phyloP scores from a whole-genome alignment of 2,113 vertebrate species.

The Notothenia rossii region DNA sequence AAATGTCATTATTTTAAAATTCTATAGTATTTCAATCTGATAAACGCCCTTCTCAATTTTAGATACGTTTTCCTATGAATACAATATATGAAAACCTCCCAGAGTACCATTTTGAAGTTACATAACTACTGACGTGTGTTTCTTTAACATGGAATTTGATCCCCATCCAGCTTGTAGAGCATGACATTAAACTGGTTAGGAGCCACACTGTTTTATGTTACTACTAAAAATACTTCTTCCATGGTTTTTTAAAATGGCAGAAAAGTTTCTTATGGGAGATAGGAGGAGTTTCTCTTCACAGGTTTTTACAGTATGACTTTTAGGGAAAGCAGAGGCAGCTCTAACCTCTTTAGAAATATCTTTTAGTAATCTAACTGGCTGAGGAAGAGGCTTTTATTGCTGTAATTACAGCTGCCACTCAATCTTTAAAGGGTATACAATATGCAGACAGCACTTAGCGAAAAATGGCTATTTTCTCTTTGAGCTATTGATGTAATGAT shows the following conservation, averaged over 20 bases:
- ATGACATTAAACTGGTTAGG: slow-evolving; percentile 44
- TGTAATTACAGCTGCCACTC: slow-evolving; percentile 25
- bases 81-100: neutral
- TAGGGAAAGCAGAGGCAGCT: slow-evolving; percentile 13
- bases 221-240: slow-evolving; percentile 24
- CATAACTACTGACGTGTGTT: neutral
- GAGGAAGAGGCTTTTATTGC: neutral
- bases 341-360: slow-evolving; percentile 1
- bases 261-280: slow-evolving; percentile 6
- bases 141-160: neutral
- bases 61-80: neutral
- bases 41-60: too few species aligned
- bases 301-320: slow-evolving; percentile 29
- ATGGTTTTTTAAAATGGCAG: slow-evolving; percentile 13
- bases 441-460: neutral
- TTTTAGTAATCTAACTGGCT: slow-evolving; percentile 4
- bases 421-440: slow-evolving; percentile 13
- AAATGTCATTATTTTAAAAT: neutral
- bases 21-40: neutral
- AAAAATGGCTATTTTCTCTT: slow-evolving; percentile 18
- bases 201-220: slow-evolving; percentile 22
- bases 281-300: slow-evolving; percentile 18
- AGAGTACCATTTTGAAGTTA: neutral
- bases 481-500: slow-evolving; percentile 14
- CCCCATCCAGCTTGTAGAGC: slow-evolving; percentile 9